These are phyloP conservation scores for Leucania comma DNA, from an alignment of 2,888 invertebrate species.

Conservation along the genomic window DNA sequence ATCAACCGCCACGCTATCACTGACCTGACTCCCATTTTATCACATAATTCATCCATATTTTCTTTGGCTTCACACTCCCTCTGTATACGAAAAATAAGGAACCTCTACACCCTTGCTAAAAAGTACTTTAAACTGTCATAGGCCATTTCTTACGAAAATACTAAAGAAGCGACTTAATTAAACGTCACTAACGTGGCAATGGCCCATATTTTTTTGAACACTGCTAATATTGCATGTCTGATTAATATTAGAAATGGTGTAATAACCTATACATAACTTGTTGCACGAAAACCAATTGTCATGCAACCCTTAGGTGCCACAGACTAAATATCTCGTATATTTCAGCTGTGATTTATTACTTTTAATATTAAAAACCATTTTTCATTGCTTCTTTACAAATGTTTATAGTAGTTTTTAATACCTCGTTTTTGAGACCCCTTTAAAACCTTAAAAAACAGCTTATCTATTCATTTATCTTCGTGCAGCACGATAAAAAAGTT, in stretches of 20 bases:
- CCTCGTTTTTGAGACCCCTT: background rate
- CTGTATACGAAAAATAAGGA: background rate
- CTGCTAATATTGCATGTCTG: slow-evolving; percentile 9
- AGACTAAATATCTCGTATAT: background rate
- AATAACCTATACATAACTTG: slow-evolving; percentile 26
- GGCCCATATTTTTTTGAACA: background rate
- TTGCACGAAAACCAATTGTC: slow-evolving; percentile 21
- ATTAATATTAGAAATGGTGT: slow-evolving; percentile 2
- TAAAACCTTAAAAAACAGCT: background rate
- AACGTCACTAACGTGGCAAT: slow-evolving; percentile 22
- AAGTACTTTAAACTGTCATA: background rate
- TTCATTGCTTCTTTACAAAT: background rate
- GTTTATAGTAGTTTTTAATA: background rate
- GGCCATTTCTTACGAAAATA: background rate
- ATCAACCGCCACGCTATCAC: too few relatives aligned
- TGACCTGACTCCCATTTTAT: too few relatives aligned
- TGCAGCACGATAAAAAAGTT: background rate
- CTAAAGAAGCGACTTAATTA: background rate
- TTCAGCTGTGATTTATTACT: background rate
- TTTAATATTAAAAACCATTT: background rate
- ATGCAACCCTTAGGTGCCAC: slow-evolving; percentile 10
- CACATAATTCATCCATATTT: too few relatives aligned
- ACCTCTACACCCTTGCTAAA: background rate
- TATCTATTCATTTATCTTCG: background rate
- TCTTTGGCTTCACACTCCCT: too few relatives aligned